phyloP scores from a whole-genome alignment of 2,888 invertebrate genomes.

The Pemphredon lugubris region DNA sequence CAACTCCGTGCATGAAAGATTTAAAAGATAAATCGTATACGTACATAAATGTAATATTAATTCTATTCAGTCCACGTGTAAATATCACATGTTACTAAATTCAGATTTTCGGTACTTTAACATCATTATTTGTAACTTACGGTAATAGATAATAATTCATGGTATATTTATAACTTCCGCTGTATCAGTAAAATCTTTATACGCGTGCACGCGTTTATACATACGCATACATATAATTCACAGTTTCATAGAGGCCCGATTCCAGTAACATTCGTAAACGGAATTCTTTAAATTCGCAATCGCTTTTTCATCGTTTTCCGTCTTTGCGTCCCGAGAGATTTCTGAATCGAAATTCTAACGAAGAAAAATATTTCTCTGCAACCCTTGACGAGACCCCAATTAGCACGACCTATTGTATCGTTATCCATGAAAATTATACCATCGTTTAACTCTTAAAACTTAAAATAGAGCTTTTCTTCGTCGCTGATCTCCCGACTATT shows the following conservation, averaged over 20 bases:
- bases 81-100: no score
- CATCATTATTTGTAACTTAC: no score
- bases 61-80: no score
- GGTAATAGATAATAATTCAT: background rate
- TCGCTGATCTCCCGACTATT: no score
- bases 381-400: slow-evolving; percentile 43
- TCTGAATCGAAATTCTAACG: slow-evolving; percentile 5
- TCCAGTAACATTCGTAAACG: slow-evolving; percentile 15
- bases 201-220: no score
- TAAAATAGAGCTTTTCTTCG: no score
- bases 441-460: no score
- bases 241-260: slow-evolving; percentile 4
- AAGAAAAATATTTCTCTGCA: slow-evolving; percentile 20
- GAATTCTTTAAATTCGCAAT: slow-evolving; percentile 16
- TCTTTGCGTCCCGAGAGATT: slow-evolving; percentile 13
- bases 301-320: slow-evolving; percentile 1
- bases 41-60: no score
- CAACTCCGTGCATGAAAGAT: background rate
- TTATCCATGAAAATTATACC: slow-evolving; percentile 32
- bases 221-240: background rate
- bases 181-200: no score
- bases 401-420: slow-evolving; percentile 43
- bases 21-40: no score
- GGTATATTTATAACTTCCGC: background rate
- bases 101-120: no score